Evolutionary conservation across 23 tunicate species (phyloP).

Genomic region (Botrylloides violaceus): DNA sequence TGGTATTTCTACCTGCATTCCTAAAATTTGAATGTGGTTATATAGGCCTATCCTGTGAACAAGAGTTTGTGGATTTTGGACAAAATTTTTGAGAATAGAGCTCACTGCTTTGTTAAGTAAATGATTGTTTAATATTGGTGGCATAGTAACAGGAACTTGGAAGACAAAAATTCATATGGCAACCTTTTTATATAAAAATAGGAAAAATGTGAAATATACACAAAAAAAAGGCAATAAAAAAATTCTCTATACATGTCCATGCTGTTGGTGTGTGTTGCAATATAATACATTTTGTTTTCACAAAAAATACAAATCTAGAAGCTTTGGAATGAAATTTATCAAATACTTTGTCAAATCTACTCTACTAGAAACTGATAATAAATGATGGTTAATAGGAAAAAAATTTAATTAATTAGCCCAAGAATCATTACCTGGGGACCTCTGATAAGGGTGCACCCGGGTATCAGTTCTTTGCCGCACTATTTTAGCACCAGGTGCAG

Average conservation of each 20-base stretch:
- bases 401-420: not conserved
- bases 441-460: constrained; percentile 87
- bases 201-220: not conserved
- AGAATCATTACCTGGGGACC: constrained; percentile 89
- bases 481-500: constrained; percentile 68
- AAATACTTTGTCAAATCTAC: not conserved
- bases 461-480: constrained; percentile 61
- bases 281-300: not conserved
- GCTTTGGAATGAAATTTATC: not conserved
- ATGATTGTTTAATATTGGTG: not conserved
- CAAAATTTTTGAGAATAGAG: too few species aligned
- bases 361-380: not conserved
- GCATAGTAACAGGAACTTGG: not conserved
- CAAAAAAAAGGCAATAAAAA: not conserved
- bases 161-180: not conserved
- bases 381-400: not conserved
- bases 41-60: too few species aligned
- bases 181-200: not conserved
- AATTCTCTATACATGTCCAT: not conserved
- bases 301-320: not conserved
- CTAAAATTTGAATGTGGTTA: too few species aligned
- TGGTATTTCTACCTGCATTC: too few species aligned
- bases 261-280: not conserved
- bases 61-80: too few species aligned
- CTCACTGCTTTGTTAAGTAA: too few species aligned